Evolutionary conservation across 2,797 vertebrate genomes (phyloP).

Genomic region (Cirrhinus molitorella): DNA sequence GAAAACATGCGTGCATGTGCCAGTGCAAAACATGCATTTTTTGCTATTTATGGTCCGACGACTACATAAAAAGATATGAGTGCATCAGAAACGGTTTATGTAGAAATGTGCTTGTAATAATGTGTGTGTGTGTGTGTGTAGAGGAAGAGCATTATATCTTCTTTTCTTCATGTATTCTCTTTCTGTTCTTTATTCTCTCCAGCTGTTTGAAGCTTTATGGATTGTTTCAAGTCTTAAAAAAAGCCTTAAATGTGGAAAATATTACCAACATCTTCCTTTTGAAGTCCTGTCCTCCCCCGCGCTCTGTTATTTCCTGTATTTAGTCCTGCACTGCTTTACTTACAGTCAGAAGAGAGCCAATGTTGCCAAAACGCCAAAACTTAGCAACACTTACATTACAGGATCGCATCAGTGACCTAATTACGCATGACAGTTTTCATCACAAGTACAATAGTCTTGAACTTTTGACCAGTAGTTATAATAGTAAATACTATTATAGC

Average conservation of each 20-base stretch:
- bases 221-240: conserved; percentile 80
- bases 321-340: conserved; percentile 66
- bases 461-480: not conserved
- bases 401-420: too few species aligned
- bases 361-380: too few species aligned
- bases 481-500: not conserved
- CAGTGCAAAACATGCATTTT: not conserved
- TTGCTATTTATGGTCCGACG: too few species aligned
- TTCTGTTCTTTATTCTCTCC: conserved; percentile 82
- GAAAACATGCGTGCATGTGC: not conserved
- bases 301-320: conserved; percentile 81
- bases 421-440: too few species aligned
- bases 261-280: conserved; percentile 82
- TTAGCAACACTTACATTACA: too few species aligned
- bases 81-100: conserved; percentile 5
- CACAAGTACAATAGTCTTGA: not conserved
- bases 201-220: conserved; percentile 81
- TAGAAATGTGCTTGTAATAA: conserved; percentile 32
- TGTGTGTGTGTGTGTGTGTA: conserved; percentile 38
- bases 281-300: conserved; percentile 65
- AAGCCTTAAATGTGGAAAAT: conserved; percentile 86
- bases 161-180: conserved; percentile 57
- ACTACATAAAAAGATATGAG: not conserved
- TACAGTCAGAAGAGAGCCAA: conserved; percentile 21
- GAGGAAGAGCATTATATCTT: not conserved